Conservation (phyloP, 2,888 invertebrate genomes). For the Epirrita christyi region DNA sequence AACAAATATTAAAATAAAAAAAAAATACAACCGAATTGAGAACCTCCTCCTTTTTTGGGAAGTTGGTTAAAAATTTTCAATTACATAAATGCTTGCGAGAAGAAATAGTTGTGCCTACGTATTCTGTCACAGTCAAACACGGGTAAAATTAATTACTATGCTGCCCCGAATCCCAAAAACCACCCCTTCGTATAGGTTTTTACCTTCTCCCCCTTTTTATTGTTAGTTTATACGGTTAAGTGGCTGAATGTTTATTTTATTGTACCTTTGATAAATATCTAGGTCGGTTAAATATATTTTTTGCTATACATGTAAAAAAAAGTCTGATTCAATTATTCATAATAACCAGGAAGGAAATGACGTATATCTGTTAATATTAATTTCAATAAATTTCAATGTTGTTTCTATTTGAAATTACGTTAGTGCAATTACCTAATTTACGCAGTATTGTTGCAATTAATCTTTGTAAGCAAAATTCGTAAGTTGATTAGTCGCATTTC, state of each 20-base stretch:
- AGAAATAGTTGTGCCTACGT: background rate
- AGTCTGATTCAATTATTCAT: too few relatives aligned
- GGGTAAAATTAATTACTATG: slow-evolving; percentile 13
- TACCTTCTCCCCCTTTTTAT: slow-evolving; percentile 1
- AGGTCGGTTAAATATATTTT: background rate
- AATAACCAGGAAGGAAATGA: too few relatives aligned
- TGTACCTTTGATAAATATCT: slow-evolving; percentile 4
- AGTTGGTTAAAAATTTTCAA: background rate
- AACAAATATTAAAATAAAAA: too few relatives aligned
- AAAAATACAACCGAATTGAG: too few relatives aligned
- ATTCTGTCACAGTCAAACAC: slow-evolving; percentile 4
- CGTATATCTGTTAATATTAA: too few relatives aligned
- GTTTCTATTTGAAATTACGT: too few relatives aligned
- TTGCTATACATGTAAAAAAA: background rate
- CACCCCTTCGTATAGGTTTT: background rate
- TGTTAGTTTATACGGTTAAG: slow-evolving; percentile 1
- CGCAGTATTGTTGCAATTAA: too few relatives aligned
- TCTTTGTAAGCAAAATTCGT: too few relatives aligned
- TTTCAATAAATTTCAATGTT: too few relatives aligned
- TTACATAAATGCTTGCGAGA: background rate
- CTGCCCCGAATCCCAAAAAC: background rate
- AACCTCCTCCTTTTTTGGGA: too few relatives aligned
- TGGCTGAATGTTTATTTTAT: slow-evolving; percentile 2
- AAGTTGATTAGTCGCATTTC: too few relatives aligned
- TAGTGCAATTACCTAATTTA: too few relatives aligned